Evolutionary conservation across 2,797 vertebrate genomes (phyloP).

Genomic region (Knipowitschia caucasica): DNA sequence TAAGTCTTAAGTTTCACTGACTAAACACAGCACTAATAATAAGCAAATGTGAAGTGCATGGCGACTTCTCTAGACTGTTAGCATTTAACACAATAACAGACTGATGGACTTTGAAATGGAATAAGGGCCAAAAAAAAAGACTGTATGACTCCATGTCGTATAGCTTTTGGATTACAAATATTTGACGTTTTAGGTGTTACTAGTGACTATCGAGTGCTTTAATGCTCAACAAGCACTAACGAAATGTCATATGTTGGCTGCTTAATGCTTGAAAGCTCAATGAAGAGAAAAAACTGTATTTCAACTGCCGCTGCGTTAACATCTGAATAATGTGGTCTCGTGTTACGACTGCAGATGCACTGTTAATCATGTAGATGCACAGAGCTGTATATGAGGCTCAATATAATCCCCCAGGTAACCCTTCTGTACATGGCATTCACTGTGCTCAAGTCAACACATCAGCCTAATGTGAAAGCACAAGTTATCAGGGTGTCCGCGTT

Average conservation of each 20-base stretch:
- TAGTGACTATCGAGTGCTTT: constrained; percentile 19
- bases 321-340: constrained; percentile 12
- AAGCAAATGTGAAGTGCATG: constrained; percentile 53
- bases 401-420: constrained; percentile 31
- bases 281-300: constrained; percentile 11
- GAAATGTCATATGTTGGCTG: constrained; percentile 3
- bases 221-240: constrained; percentile 10
- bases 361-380: constrained; percentile 21
- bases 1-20: constrained; percentile 31
- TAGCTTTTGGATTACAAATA: constrained; percentile 15
- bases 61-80: constrained; percentile 55
- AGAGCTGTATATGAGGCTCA: constrained; percentile 24
- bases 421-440: constrained; percentile 35
- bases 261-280: constrained; percentile 18
- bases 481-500: constrained; percentile 60
- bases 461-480: constrained; percentile 68
- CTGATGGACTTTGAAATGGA: constrained; percentile 25
- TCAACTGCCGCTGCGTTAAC: constrained; percentile 10
- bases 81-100: constrained; percentile 22
- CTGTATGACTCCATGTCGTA: constrained; percentile 4
- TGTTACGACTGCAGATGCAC: constrained; percentile 21
- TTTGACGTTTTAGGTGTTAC: constrained; percentile 29
- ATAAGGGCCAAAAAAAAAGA: constrained; percentile 35
- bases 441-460: constrained; percentile 32
- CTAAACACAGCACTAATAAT: constrained; percentile 46